Base-by-base conservation (phyloP, 2,797 vertebrate species). In the Buphagus erythrorhynchus region DNA sequence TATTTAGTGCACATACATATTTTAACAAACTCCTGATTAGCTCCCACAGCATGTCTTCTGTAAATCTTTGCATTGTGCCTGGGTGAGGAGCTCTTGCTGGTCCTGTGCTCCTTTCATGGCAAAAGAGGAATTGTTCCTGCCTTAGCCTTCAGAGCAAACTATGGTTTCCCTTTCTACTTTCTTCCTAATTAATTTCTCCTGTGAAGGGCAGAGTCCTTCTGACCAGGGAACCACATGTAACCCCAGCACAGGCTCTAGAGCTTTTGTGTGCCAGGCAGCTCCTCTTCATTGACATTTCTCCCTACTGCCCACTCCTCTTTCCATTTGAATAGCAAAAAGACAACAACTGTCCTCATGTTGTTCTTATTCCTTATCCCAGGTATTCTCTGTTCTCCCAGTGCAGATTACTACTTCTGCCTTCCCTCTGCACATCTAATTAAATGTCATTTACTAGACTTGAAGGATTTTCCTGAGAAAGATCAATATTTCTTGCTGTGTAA, bases 1-100 rank as follows among this genome's bases (percentile, higher is more conserved):
- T 95, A 96, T 95, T 97, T 87, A 96, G 58, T 61, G 40, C 61
- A 31, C 52, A 90, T 92, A 14, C 58, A 86, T 95, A 95, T 89
- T 96, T 95, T 57, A 96, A 86, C 83, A 83, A 54, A 43, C 4
- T 31, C 59, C 45, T 40, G 22, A 48, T 91, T 79, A 71, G 71
- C 49, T 93, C 66, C 51, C 7, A 9, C 36, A 77, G 66, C 35
- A 28, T 10, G 13, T 76, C 8, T 40, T 67, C 83, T 83, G 45
- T 43, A 68, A 31, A 42, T 21, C 55, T 69, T 28, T 2, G 1
- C 24, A 5, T 29, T 46, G 49, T n/a, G 74, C 62, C 54, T 40
- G 16, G 26, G 33, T 57, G 73, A 28, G 20, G 24, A 54, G 4
- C 25, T 7, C 59, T 9, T 46, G 42, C 21, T 17, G 46, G 62